Evolutionary conservation across 2,797 vertebrate genomes (phyloP).

Genomic region (Okamejei kenojei): DNA sequence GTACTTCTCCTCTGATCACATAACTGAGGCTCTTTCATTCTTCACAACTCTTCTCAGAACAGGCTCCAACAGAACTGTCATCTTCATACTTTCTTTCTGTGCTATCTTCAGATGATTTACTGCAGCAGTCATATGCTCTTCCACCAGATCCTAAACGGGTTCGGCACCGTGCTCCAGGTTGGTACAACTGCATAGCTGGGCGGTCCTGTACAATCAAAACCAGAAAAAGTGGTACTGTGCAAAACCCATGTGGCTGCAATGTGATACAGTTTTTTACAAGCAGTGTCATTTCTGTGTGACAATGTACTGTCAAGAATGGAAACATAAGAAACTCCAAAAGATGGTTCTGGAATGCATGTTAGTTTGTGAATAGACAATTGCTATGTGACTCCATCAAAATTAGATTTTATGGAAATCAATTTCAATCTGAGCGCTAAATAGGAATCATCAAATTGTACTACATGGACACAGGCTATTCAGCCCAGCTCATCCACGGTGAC

Average conservation of each 20-base stretch:
- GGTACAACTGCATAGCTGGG: constrained; percentile 86
- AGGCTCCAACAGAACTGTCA: constrained; percentile 55
- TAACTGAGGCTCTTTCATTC: constrained; percentile 54
- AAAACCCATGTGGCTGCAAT: background rate
- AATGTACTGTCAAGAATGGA: background rate
- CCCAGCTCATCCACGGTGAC: no score
- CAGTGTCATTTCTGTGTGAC: constrained; percentile 1
- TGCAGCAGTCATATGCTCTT: constrained; percentile 67
- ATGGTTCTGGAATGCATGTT: background rate
- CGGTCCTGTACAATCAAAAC: constrained; percentile 68
- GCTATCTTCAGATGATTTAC: constrained; percentile 59
- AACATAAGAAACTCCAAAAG: constrained; percentile 1
- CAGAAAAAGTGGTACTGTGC: constrained; percentile 46
- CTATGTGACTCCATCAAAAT: background rate
- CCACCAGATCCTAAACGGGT: constrained; percentile 66
- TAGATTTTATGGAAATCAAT: constrained; percentile 3
- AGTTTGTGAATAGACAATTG: background rate
- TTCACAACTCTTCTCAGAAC: constrained; percentile 65
- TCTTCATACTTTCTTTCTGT: constrained; percentile 65
- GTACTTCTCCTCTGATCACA: constrained; percentile 6
- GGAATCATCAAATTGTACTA: no score
- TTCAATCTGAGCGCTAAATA: background rate
- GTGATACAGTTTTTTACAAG: constrained; percentile 22
- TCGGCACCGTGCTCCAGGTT: constrained; percentile 76
- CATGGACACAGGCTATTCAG: no score